Conservation (phyloP, 2,797 vertebrate species). For the Momotus momota region DNA sequence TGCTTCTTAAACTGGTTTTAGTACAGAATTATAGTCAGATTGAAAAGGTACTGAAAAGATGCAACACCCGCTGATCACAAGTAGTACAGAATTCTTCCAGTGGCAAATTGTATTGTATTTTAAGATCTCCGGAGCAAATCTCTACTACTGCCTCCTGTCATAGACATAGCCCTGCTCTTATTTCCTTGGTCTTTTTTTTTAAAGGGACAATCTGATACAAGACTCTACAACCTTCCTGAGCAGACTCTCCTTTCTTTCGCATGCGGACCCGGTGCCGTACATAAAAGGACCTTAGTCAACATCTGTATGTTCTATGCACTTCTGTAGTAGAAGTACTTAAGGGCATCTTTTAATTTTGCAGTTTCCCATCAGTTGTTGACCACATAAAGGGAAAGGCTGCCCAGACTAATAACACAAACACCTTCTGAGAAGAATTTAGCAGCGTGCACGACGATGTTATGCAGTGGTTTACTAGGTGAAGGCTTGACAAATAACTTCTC, state of each 20-base stretch:
- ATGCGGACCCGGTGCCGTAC: background rate
- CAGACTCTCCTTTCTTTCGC: background rate
- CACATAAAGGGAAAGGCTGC: background rate
- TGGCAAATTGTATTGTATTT: background rate
- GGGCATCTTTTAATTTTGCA: background rate
- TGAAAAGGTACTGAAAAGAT: background rate
- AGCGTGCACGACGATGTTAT: background rate
- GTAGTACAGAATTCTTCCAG: background rate
- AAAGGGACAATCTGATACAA: background rate
- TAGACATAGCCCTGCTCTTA: background rate
- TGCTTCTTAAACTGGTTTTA: background rate
- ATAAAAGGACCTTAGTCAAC: background rate
- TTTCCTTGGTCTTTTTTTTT: background rate
- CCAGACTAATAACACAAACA: background rate
- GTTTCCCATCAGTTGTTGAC: background rate
- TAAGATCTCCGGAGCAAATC: background rate
- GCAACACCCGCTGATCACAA: background rate
- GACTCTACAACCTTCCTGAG: background rate
- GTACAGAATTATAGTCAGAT: background rate
- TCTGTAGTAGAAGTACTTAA: background rate
- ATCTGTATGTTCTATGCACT: background rate
- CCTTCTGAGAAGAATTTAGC: background rate
- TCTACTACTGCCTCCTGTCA: background rate
- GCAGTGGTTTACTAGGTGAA: conserved; percentile 31
- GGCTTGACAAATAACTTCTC: conserved; percentile 22